A percentile compares a stretch with the other conserved stretches of the same genome.
Conservation (phyloP, 2,797 vertebrate species). For the Neopelma chrysocephalum region DNA sequence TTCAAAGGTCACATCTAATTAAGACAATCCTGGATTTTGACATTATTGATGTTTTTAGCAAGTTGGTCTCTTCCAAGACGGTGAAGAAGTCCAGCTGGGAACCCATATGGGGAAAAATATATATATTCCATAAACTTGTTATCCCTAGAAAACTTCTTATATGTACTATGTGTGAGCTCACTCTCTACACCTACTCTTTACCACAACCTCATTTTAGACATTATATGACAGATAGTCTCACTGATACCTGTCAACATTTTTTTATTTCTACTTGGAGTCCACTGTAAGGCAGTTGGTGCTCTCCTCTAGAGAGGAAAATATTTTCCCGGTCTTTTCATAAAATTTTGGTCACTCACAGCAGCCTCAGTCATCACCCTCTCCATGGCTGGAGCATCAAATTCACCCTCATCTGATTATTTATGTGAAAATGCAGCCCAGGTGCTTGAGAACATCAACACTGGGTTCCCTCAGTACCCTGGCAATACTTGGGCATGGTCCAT, state of each 20-base stretch:
- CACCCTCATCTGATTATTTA: neutral
- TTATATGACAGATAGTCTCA: neutral
- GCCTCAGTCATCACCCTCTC: neutral
- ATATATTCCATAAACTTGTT: conserved; percentile 56
- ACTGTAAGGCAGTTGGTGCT: neutral
- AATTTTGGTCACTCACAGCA: neutral
- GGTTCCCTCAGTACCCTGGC: neutral
- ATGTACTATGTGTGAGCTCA: conserved; percentile 6
- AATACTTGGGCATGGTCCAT: neutral
- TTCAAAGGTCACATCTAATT: conserved; percentile 23
- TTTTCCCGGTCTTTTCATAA: neutral
- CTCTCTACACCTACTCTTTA: conserved; percentile 35
- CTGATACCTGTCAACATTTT: conserved; percentile 9
- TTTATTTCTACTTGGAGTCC: neutral
- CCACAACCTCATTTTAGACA: conserved; percentile 30
- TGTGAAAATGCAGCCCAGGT: neutral
- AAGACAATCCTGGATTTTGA: neutral
- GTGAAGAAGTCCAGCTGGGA: conserved; percentile 58
- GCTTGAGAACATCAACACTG: neutral
- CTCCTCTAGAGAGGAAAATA: neutral
- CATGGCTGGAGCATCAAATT: neutral
- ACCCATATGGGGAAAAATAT: conserved; percentile 53
- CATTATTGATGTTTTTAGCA: conserved; percentile 34
- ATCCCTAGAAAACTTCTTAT: conserved; percentile 43
- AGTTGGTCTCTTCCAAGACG: conserved; percentile 38